Percentiles rank a stretch among this genome's conserved stretches.
These are phyloP conservation scores for Sebastes baramenuke DNA, from an alignment of 2,797 vertebrate species.

Conservation along the genomic window DNA sequence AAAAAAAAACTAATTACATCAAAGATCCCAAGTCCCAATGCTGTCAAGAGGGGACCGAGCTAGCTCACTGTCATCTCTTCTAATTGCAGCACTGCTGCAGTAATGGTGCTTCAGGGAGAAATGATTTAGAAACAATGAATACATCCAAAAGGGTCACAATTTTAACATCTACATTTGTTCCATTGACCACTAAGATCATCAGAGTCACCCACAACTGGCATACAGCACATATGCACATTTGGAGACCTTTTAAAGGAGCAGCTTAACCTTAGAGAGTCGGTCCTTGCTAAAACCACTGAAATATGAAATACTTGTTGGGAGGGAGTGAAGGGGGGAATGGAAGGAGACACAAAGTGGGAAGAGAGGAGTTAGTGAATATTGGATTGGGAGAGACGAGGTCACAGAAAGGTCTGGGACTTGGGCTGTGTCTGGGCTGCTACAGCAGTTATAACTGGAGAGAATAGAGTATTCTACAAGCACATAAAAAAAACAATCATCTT, in stretches of 20 bases:
- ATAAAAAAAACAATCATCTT: neutral
- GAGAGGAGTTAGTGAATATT: slow-evolving; percentile 43
- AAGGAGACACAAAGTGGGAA: slow-evolving; percentile 27
- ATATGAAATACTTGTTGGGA: slow-evolving; percentile 55
- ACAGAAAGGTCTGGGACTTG: slow-evolving; percentile 43
- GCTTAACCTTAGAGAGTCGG: slow-evolving; percentile 53
- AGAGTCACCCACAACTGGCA: neutral
- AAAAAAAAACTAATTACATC: neutral
- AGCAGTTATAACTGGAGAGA: neutral
- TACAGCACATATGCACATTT: slow-evolving; percentile 1
- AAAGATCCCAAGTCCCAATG: neutral
- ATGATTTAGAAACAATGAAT: neutral
- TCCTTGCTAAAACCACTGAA: slow-evolving; percentile 59
- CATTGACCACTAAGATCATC: neutral
- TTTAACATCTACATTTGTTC: neutral
- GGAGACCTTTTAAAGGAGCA: slow-evolving; percentile 34
- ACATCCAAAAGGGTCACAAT: neutral
- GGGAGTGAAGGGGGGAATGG: neutral
- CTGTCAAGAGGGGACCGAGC: neutral
- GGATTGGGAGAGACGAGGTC: slow-evolving; percentile 40
- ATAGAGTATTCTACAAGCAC: neutral
- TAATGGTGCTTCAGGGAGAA: neutral
- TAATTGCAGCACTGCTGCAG: neutral
- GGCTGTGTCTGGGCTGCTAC: slow-evolving; percentile 20
- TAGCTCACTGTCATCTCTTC: neutral